Percentiles rank a stretch among this genome's conserved stretches.
Evolutionary conservation across 2,113 vertebrate genomes (phyloP).

Genomic region (Dicrurus megarhynchus): DNA sequence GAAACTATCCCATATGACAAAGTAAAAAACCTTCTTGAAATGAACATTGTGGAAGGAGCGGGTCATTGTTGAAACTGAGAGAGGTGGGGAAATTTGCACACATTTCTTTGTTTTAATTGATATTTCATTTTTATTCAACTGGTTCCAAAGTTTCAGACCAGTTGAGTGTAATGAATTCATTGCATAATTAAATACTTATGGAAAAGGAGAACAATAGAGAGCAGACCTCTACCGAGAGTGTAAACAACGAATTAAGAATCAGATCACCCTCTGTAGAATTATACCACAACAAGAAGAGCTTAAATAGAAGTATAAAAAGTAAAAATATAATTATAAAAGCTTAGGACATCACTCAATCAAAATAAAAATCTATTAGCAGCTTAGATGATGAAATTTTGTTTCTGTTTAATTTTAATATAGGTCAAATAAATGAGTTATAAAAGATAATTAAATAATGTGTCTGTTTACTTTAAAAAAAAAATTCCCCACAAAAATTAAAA

Average conservation of each 20-base stretch:
- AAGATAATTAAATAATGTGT: constrained; percentile 12
- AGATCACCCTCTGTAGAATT: background rate
- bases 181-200: background rate
- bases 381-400: background rate
- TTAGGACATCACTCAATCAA: background rate
- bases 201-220: background rate
- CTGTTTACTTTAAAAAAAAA: constrained; percentile 12
- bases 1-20: background rate
- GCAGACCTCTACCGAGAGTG: background rate
- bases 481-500: background rate
- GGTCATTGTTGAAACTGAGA: background rate
- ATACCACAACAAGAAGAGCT: background rate
- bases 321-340: background rate
- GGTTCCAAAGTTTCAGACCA: background rate
- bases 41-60: background rate
- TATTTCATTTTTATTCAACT: background rate
- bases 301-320: background rate
- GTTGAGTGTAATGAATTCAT: background rate
- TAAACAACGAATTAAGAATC: background rate
- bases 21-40: background rate
- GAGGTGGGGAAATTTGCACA: background rate
- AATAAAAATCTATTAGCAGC: background rate
- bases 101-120: background rate
- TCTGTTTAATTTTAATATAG: constrained; percentile 19
- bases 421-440: constrained; percentile 6